Evolutionary conservation across 2,888 invertebrate genomes (phyloP).

Genomic region (Colostygia pectinataria): DNA sequence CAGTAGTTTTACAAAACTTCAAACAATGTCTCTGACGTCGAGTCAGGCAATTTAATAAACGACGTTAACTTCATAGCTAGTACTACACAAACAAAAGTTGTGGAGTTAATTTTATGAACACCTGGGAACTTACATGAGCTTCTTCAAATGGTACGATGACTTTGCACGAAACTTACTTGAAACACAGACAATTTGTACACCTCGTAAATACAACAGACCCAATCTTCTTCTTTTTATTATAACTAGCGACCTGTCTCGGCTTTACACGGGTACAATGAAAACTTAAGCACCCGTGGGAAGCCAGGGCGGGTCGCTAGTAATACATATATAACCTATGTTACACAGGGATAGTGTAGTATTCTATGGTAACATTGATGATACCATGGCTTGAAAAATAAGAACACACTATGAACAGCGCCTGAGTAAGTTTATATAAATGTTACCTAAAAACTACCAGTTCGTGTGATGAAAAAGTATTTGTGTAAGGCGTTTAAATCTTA

Average conservation of each 20-base stretch:
- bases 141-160: conserved; percentile 6
- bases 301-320: no score
- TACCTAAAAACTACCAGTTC: neutral
- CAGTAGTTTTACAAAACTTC: conserved; percentile 4
- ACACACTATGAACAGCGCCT: conserved; percentile 1
- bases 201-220: no score
- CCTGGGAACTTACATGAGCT: conserved; percentile 1
- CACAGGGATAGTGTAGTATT: no score
- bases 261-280: no score
- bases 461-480: neutral
- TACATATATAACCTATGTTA: no score
- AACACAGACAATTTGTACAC: no score
- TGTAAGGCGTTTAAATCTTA: conserved; percentile 5
- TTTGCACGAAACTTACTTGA: conserved; percentile 3
- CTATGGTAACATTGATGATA: no score
- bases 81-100: conserved; percentile 18
- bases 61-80: conserved; percentile 7
- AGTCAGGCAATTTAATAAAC: conserved; percentile 23
- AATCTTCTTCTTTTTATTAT: no score
- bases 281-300: no score
- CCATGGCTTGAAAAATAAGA: no score
- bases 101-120: conserved; percentile 15
- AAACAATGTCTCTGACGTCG: neutral
- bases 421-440: neutral
- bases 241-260: no score